These are phyloP conservation scores for Chrysomela aeneicollis DNA, from an alignment of 2,888 invertebrate genomes.

Conservation along the genomic window DNA sequence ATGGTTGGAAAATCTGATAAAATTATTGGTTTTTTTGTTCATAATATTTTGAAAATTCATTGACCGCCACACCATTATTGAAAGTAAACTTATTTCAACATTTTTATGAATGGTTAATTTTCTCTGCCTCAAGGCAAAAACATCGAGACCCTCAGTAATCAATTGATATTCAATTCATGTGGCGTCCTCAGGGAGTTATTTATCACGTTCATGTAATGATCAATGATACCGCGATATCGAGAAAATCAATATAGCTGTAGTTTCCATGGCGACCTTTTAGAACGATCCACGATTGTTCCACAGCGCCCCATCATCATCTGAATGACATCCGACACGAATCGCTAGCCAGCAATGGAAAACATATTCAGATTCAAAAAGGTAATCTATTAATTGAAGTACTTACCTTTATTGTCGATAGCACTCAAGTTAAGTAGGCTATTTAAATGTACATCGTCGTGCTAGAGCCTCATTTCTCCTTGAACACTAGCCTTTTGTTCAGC, in stretches of 20 bases:
- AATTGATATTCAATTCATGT: no score
- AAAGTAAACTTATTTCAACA: no score
- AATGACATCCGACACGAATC: conserved; percentile 56
- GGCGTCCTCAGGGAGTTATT: no score
- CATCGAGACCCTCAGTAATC: no score
- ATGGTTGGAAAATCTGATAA: no score
- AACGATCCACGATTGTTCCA: conserved; percentile 5
- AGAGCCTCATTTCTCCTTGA: conserved; percentile 10
- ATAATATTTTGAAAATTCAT: no score
- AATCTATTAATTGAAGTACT: conserved; percentile 46
- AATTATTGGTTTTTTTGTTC: no score
- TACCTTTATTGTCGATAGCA: conserved; percentile 46
- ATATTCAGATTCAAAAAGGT: conserved; percentile 61
- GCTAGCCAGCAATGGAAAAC: conserved; percentile 60
- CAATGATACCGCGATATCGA: neutral
- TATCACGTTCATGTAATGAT: no score
- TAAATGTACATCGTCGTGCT: conserved; percentile 16
- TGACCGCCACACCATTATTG: no score
- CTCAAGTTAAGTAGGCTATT: conserved; percentile 39
- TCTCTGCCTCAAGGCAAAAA: no score
- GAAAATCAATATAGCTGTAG: neutral
- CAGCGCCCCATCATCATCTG: conserved; percentile 26
- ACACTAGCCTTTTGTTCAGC: neutral
- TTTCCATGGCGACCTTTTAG: conserved; percentile 13
- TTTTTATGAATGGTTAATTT: no score